Conservation (phyloP, 2,888 invertebrate genomes). For the Deilephila elpenor region DNA sequence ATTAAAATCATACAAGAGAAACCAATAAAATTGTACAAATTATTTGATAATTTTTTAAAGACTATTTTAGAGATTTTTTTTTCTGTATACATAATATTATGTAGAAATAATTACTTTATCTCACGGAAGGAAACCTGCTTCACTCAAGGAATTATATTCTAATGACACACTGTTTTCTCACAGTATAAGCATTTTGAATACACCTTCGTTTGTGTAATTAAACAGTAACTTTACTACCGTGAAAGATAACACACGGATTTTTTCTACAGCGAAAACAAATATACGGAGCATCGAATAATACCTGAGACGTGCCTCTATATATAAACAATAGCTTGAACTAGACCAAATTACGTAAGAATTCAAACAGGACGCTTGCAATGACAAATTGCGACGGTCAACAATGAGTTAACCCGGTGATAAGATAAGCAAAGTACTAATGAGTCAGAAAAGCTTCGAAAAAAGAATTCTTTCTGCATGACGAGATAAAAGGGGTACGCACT, state of each 20-base stretch:
- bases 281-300: neutral
- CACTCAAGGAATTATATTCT: neutral
- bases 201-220: neutral
- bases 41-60: too few species aligned
- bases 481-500: slow-evolving; percentile 19
- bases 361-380: slow-evolving; percentile 24
- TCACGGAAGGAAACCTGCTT: neutral
- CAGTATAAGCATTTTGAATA: neutral
- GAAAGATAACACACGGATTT: slow-evolving; percentile 8
- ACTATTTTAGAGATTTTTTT: too few species aligned
- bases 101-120: neutral
- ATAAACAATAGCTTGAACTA: slow-evolving; percentile 5
- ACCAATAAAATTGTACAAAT: too few species aligned
- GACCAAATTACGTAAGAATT: slow-evolving; percentile 23
- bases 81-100: too few species aligned
- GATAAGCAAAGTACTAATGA: slow-evolving; percentile 32
- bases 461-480: slow-evolving; percentile 27
- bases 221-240: neutral
- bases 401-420: slow-evolving; percentile 30
- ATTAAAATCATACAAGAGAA: too few species aligned
- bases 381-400: slow-evolving; percentile 32
- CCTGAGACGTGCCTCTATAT: neutral
- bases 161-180: neutral
- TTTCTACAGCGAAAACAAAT: neutral
- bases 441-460: slow-evolving; percentile 27